phyloP scores from a whole-genome alignment of 1,140 invertebrate species.

The Hypsibius dujardini region DNA sequence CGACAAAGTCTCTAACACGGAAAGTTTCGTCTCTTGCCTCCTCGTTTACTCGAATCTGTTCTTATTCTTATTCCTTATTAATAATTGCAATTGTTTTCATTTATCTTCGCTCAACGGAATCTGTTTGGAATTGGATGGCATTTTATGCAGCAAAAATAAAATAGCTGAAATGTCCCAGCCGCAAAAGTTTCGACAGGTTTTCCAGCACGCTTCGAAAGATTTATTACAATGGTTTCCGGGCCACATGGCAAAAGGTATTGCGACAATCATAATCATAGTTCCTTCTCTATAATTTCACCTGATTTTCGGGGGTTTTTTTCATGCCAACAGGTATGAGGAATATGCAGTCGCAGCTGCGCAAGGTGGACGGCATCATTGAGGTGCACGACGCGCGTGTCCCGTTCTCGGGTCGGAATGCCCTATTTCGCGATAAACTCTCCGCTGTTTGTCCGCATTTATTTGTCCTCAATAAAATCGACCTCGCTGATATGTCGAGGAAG shows the following conservation, averaged over 20 bases:
- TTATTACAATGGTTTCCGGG: constrained; percentile 63
- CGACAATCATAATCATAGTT: background rate
- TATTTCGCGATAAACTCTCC: constrained; percentile 17
- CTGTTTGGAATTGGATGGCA: too few species aligned
- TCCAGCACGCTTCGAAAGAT: constrained; percentile 25
- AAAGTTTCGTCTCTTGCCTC: too few species aligned
- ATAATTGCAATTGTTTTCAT: too few species aligned
- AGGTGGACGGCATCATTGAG: constrained; percentile 20
- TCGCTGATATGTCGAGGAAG: constrained; percentile 3
- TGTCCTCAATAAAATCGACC: constrained; percentile 19
- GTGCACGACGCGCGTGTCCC: constrained; percentile 21
- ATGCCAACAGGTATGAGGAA: background rate
- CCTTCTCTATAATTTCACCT: background rate
- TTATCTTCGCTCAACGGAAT: too few species aligned
- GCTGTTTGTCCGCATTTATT: constrained; percentile 20
- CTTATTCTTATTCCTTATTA: too few species aligned
- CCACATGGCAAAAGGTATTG: constrained; percentile 63
- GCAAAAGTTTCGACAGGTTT: constrained; percentile 25
- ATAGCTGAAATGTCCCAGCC: constrained; percentile 18
- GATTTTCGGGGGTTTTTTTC: too few species aligned
- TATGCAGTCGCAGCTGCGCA: constrained; percentile 17
- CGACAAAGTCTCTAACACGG: too few species aligned
- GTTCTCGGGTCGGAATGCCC: constrained; percentile 18
- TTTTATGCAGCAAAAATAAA: too few species aligned
- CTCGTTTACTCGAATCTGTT: too few species aligned